Conservation (phyloP, 1,140 invertebrate genomes). For the Cephus cinctus region DNA sequence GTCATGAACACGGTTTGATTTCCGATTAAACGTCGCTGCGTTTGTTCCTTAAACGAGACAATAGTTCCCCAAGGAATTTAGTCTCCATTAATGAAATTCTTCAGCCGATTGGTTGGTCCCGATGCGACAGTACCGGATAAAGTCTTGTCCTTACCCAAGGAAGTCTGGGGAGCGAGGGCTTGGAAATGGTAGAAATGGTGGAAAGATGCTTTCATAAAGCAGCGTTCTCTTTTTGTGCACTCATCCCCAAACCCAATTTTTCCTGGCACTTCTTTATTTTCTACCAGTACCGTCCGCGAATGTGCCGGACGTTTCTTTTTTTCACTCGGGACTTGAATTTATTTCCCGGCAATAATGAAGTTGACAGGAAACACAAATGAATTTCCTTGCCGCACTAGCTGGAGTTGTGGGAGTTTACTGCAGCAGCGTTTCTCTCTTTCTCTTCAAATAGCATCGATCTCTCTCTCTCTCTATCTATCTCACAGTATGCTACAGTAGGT, state of each 20-base stretch:
- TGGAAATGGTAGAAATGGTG: no score
- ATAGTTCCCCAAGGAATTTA: no score
- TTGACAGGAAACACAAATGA: conserved; percentile 11
- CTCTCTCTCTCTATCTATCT: conserved; percentile 7
- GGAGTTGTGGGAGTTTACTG: no score
- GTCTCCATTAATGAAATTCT: no score
- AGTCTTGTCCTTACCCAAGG: conserved; percentile 14
- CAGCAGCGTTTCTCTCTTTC: conserved; percentile 18
- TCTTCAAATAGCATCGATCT: conserved; percentile 7
- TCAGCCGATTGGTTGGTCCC: no score
- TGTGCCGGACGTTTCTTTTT: conserved; percentile 13
- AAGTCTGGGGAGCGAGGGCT: no score
- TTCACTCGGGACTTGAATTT: conserved; percentile 6
- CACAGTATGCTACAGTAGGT: conserved; percentile 14
- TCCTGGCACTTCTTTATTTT: conserved; percentile 14
- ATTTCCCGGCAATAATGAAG: conserved; percentile 10
- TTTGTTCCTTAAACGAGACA: no score
- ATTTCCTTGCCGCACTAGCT: conserved; percentile 7
- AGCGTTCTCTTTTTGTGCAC: conserved; percentile 17
- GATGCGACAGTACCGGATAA: no score
- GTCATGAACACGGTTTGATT: no score
- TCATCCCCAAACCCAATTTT: conserved; percentile 18
- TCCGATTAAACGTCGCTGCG: no score
- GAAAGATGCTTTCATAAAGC: conserved; percentile 27
- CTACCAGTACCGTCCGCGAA: conserved; percentile 8